A percentile compares a stretch with the other conserved stretches of the same genome.
Evolutionary conservation across 2,797 vertebrate genomes (phyloP).

Genomic region (Betta splendens): DNA sequence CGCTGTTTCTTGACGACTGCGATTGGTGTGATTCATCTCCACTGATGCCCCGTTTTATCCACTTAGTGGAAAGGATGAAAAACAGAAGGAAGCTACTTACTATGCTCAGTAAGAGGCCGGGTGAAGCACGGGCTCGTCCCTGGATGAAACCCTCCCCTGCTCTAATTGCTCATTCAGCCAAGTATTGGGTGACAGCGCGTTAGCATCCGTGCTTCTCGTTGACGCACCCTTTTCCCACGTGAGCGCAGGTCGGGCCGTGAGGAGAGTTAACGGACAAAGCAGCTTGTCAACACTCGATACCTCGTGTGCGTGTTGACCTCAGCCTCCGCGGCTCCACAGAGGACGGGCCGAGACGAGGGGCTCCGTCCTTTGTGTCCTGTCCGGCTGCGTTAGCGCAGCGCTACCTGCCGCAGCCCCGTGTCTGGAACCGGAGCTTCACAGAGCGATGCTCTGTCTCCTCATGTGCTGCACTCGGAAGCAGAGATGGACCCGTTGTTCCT

Average conservation of each 20-base stretch:
- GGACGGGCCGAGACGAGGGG: constrained; percentile 6
- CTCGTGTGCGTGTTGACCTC: constrained; percentile 57
- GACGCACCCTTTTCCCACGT: constrained; percentile 47
- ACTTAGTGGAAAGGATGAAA: constrained; percentile 1
- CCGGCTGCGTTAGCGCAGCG: constrained; percentile 29
- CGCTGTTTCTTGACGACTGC: constrained; percentile 1
- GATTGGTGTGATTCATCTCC: constrained; percentile 4
- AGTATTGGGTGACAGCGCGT: constrained; percentile 52
- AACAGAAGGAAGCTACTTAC: background rate
- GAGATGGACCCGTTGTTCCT: background rate
- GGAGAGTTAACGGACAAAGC: constrained; percentile 64
- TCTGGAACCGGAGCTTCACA: background rate
- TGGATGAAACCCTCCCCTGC: constrained; percentile 29
- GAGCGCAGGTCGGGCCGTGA: constrained; percentile 50
- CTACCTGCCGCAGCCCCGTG: background rate
- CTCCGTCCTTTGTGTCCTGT: constrained; percentile 27
- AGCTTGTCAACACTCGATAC: constrained; percentile 65
- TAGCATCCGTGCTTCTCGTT: constrained; percentile 38
- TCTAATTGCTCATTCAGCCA: constrained; percentile 43
- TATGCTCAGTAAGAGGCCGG: background rate
- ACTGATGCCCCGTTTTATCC: constrained; percentile 2
- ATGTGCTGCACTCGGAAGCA: background rate
- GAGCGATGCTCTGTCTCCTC: background rate
- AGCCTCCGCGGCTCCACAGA: too few relatives aligned
- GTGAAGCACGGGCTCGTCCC: background rate